phyloP scores from a whole-genome alignment of 2,113 vertebrate species.

The Coturnix japonica region DNA sequence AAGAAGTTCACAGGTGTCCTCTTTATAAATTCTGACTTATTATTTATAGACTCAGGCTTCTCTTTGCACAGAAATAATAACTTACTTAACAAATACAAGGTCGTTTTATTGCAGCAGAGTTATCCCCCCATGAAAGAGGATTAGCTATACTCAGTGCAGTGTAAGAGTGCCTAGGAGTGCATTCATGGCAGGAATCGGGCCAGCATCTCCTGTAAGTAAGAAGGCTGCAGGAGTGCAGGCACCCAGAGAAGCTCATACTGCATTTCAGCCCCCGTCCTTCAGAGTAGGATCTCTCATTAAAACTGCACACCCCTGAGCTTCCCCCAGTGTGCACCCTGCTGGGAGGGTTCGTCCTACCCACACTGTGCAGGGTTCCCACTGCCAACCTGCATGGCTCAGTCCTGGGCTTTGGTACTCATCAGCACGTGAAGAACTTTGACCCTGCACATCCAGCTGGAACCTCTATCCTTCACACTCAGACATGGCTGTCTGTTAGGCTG shows the following conservation, averaged over 20 bases:
- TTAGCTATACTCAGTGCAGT: constrained; percentile 30
- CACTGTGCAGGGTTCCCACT: not conserved
- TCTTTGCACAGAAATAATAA: constrained; percentile 47
- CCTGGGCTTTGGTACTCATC: not conserved
- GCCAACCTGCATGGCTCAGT: not conserved
- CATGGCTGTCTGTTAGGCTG: not conserved
- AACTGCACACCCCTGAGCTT: not conserved
- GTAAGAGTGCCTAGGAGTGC: constrained; percentile 18
- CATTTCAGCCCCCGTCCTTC: not conserved
- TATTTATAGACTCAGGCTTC: constrained; percentile 2
- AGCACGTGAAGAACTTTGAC: constrained; percentile 24
- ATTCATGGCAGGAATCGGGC: not conserved
- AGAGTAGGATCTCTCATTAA: constrained; percentile 3
- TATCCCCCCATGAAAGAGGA: constrained; percentile 47
- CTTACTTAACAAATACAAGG: constrained; percentile 56
- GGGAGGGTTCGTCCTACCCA: not conserved
- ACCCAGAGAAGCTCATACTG: not conserved
- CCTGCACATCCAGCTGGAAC: constrained; percentile 14
- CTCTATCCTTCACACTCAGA: not conserved
- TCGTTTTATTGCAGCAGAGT: constrained; percentile 9
- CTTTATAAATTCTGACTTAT: constrained; percentile 18
- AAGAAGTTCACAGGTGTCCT: not conserved
- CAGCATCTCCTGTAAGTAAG: not conserved
- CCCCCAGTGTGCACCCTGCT: not conserved
- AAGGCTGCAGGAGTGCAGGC: not conserved